Evolutionary conservation across 64 coral and sea anemone genomes (phyloP), one percentile per base, ranked within the genome.

Genomic region (Hydrozoanthus tunicans): DNA sequence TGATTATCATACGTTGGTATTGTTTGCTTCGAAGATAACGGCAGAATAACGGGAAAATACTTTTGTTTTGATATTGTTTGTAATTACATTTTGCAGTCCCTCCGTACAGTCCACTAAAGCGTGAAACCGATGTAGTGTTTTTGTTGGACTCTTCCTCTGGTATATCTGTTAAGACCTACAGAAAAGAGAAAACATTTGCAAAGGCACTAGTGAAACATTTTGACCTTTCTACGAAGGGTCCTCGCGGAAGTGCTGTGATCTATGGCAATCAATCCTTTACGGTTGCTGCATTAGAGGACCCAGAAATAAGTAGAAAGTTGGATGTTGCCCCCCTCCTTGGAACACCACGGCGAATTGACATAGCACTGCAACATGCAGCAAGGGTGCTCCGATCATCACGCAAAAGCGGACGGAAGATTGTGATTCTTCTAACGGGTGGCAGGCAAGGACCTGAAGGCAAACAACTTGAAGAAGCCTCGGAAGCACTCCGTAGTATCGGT

Each of bases 121-220:
- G 59, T 17, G 71, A 89, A 56, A 67, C 81, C 59, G 89, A 93
- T 66, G 90, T 96, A 8, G 82, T 96, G 7, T 93, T 96, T 59
- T 64, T 96, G 8, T 17, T 96, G 89, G 95, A 96, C 63, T 89
- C 95, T 25, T 93, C 95, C 73, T 91, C 92, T 2, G n/a, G 89
- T 24, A 83, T 96, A 9, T 72, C 70, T 5, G 59, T 17, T 7
- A 65, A 81, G 25, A 60, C 91, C 12, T 93, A 91, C 64, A 11
- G 53, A 53, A 75, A 91, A 52, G 81, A 96, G 73, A 93, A 96
- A 80, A 9, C 70, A 4, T 89, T 96, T 61, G 90, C 93, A n/a
- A 93, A 96, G 63, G 64, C 66, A n/a, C 56, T 96, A 43, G 77
- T 89, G 64, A 79, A 88, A 76, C 71, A 90, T 53, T 75, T 96